phyloP scores from a whole-genome alignment of 2,888 invertebrate genomes.

The Mellilla xanthometata region DNA sequence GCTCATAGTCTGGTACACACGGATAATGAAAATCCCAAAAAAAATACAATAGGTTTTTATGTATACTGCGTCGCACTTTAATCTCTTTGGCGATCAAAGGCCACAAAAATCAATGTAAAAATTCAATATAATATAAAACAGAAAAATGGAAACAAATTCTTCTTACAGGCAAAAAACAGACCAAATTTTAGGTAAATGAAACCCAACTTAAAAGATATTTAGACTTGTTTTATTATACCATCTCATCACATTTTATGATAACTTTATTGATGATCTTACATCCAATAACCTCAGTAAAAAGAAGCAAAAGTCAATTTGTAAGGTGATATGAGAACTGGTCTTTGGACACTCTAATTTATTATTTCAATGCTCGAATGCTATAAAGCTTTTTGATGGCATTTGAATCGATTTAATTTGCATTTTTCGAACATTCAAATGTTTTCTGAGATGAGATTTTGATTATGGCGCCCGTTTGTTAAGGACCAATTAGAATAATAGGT shows the following conservation, averaged over 20 bases:
- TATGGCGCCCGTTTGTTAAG: neutral
- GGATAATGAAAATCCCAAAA: no score
- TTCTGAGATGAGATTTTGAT: slow-evolving; percentile 2
- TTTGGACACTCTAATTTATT: slow-evolving; percentile 17
- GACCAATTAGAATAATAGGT: neutral
- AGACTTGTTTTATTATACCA: neutral
- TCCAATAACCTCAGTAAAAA: slow-evolving; percentile 8
- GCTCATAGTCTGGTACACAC: no score
- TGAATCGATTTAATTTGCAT: slow-evolving; percentile 32
- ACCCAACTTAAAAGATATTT: no score
- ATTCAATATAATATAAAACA: no score
- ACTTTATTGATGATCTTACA: slow-evolving; percentile 13
- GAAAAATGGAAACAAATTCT: no score
- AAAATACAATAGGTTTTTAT: no score
- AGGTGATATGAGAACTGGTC: slow-evolving; percentile 19
- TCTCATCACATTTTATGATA: slow-evolving; percentile 16
- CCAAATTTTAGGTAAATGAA: no score
- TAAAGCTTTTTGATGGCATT: slow-evolving; percentile 40
- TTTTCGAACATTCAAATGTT: slow-evolving; percentile 1
- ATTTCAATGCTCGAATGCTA: slow-evolving; percentile 26
- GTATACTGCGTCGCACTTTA: no score
- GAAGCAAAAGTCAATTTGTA: slow-evolving; percentile 7
- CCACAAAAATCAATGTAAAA: no score
- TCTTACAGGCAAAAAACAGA: no score
- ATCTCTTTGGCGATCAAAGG: no score